A percentile compares a stretch with the other conserved stretches of the same genome.
Evolutionary conservation across 1,140 invertebrate species (phyloP).

Genomic region (Drosophila pallidifrons): DNA sequence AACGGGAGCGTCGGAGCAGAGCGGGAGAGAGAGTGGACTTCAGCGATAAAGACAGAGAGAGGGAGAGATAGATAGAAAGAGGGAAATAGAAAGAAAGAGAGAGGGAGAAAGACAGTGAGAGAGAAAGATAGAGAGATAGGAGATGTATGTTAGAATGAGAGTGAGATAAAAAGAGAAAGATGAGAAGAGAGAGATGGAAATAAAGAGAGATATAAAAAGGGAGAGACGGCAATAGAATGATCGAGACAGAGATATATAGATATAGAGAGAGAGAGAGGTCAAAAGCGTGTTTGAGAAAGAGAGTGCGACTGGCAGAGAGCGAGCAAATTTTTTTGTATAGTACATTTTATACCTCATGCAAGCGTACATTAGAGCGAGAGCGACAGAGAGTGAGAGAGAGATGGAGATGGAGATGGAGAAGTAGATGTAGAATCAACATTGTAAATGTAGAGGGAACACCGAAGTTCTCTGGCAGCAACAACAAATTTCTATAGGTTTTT

Average conservation of each 20-base stretch:
- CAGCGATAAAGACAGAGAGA: not conserved
- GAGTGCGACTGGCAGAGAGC: not conserved
- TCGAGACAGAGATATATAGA: not conserved
- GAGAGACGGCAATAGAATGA: not conserved
- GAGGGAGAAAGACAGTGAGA: not conserved
- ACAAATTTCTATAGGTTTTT: too few species aligned
- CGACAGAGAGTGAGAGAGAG: constrained; percentile 5
- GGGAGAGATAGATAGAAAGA: not conserved
- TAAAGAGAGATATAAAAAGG: not conserved
- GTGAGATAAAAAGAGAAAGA: not conserved
- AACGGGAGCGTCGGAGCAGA: not conserved
- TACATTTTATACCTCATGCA: constrained; percentile 46
- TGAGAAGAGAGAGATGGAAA: not conserved
- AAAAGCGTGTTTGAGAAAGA: not conserved
- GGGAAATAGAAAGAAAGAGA: not conserved
- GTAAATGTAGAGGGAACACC: too few species aligned
- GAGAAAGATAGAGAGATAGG: constrained; percentile 8
- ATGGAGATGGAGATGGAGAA: not conserved
- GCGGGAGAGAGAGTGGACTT: not conserved
- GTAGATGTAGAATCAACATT: too few species aligned
- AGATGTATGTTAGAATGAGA: not conserved
- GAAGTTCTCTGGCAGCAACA: constrained; percentile 6
- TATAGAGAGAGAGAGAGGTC: not conserved
- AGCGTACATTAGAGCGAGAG: constrained; percentile 30
- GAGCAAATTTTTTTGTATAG: constrained; percentile 2